A percentile compares a stretch with the other conserved stretches of the same genome.
Evolutionary conservation across 2,888 invertebrate genomes (phyloP).

Genomic region (Protodeltote pygarga): DNA sequence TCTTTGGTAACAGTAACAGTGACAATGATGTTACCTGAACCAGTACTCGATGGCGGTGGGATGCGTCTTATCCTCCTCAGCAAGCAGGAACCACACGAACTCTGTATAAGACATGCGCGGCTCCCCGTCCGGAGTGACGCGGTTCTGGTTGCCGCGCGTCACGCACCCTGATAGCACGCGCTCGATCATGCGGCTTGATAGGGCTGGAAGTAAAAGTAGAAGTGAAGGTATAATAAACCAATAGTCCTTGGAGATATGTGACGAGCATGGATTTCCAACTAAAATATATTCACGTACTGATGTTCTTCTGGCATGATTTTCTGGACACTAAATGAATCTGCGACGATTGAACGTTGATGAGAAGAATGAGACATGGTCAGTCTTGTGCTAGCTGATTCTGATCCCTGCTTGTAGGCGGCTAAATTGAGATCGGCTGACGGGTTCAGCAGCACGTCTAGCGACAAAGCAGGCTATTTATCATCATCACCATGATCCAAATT

Average conservation of each 20-base stretch:
- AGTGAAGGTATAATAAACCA: not conserved
- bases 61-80: slow-evolving; percentile 99
- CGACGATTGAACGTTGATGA: too few species aligned
- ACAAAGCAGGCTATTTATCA: too few species aligned
- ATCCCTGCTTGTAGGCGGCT: too few species aligned
- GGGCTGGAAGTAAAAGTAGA: slow-evolving; percentile 87
- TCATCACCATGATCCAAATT: too few species aligned
- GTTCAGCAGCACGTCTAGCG: too few species aligned
- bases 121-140: slow-evolving; percentile 85
- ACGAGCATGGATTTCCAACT: too few species aligned
- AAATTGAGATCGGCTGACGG: too few species aligned
- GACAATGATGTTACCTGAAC: slow-evolving; percentile 89
- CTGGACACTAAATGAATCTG: too few species aligned
- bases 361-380: too few species aligned
- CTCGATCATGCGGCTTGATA: slow-evolving; percentile 98
- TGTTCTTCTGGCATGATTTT: too few species aligned
- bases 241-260: not conserved
- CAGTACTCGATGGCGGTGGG: slow-evolving; percentile 98
- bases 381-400: too few species aligned
- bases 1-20: not conserved
- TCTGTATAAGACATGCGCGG: slow-evolving; percentile 98
- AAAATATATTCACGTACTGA: too few species aligned
- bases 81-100: slow-evolving; percentile 99
- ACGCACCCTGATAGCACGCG: slow-evolving; percentile 99
- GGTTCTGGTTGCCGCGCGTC: slow-evolving; percentile 91